These are phyloP conservation scores for Conus betulinus DNA, from an alignment of 1,140 invertebrate species.

Conservation along the genomic window DNA sequence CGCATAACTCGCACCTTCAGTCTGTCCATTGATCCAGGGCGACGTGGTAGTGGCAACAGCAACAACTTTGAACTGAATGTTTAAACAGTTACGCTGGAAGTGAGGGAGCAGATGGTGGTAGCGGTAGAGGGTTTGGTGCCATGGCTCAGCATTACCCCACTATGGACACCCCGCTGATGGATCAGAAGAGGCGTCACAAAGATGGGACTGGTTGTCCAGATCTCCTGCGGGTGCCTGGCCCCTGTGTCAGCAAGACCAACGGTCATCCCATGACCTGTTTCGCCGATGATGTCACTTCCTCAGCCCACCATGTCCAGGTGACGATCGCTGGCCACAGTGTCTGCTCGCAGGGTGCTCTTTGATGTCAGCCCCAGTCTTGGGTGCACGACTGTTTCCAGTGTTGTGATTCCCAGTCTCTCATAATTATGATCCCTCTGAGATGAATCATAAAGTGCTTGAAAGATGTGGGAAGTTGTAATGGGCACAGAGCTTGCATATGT, in stretches of 20 bases:
- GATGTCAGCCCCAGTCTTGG: not conserved
- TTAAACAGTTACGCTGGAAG: not conserved
- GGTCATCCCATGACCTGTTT: not conserved
- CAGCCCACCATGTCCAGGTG: not conserved
- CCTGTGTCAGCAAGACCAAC: not conserved
- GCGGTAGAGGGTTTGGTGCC: not conserved
- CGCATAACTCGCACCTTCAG: constrained; percentile 60
- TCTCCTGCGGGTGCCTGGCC: not conserved
- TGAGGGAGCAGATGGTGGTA: not conserved
- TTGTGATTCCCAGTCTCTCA: no score
- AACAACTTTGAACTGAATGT: constrained; percentile 8
- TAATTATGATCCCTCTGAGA: no score
- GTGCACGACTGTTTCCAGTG: no score
- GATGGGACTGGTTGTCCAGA: not conserved
- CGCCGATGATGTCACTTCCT: no score
- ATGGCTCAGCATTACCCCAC: not conserved
- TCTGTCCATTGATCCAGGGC: constrained; percentile 60
- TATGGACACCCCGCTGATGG: constrained; percentile 23
- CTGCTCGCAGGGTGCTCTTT: not conserved
- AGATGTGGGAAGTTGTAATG: no score
- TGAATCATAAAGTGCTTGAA: no score
- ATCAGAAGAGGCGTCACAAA: not conserved
- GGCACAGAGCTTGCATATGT: no score
- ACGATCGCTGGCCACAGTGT: not conserved
- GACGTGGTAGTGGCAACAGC: constrained; percentile 41